phyloP scores from a whole-genome alignment of 2,797 vertebrate genomes.

The Podarcis lilfordi region DNA sequence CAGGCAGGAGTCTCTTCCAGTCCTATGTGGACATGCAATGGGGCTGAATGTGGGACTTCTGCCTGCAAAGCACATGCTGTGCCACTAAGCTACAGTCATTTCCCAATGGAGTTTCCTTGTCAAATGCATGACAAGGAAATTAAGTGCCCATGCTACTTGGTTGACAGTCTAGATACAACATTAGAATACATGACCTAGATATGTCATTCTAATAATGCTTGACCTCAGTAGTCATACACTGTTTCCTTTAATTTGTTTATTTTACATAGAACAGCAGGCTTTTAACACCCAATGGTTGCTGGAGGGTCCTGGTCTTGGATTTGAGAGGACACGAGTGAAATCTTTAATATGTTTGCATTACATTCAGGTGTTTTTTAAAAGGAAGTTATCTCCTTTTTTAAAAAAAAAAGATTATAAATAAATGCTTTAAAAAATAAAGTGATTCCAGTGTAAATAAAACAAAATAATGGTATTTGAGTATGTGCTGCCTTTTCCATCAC shows the following conservation, averaged over 20 bases:
- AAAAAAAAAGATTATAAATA: no score
- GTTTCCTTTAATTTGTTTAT: not conserved
- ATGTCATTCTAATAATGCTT: not conserved
- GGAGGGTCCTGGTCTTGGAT: not conserved
- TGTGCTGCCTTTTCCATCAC: not conserved
- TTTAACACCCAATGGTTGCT: not conserved
- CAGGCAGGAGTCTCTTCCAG: not conserved
- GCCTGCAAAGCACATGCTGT: not conserved
- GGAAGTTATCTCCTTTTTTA: not conserved
- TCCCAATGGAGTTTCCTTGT: no score
- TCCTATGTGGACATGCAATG: not conserved
- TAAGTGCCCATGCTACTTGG: not conserved
- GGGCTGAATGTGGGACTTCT: not conserved
- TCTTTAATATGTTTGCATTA: not conserved
- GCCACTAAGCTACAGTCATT: not conserved
- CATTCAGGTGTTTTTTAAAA: not conserved
- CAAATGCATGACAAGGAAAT: no score
- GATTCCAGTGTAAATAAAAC: not conserved
- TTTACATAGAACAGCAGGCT: not conserved
- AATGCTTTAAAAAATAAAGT: not conserved
- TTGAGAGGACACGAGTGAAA: not conserved
- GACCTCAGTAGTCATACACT: not conserved
- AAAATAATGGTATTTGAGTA: not conserved
- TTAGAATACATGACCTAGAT: not conserved
- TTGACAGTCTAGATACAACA: not conserved